These are phyloP conservation scores for Bubalus kerabau DNA, from an alignment of 2,113 vertebrate genomes.

Conservation along the genomic window DNA sequence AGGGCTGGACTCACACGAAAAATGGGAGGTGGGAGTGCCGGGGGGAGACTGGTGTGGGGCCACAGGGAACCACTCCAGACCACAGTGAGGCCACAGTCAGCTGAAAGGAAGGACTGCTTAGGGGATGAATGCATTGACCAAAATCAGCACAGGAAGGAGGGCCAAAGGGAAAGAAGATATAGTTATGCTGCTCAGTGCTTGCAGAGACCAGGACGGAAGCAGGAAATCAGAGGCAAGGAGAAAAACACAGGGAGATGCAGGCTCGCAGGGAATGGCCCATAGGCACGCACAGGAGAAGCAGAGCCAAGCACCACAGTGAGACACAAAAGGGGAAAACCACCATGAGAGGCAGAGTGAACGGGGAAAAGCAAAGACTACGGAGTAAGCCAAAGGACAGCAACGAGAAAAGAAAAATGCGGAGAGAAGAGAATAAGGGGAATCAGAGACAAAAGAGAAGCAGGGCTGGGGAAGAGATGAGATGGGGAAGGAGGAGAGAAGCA, in stretches of 20 bases:
- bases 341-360: background rate
- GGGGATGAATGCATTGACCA: background rate
- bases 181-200: background rate
- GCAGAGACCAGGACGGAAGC: background rate
- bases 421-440: background rate
- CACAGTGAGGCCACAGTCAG: background rate
- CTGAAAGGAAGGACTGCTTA: background rate
- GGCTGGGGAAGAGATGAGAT: background rate
- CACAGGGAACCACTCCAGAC: background rate
- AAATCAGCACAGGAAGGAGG: background rate
- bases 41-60: background rate
- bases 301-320: background rate
- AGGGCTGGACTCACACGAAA: background rate
- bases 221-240: constrained; percentile 2
- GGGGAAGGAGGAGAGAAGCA: background rate
- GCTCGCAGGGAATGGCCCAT: background rate
- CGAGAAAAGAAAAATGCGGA: background rate
- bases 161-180: background rate
- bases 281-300: constrained; percentile 5
- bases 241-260: background rate
- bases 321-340: background rate
- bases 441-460: background rate
- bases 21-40: background rate
- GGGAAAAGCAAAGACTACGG: background rate
- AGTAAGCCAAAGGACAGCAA: background rate